Evolutionary conservation across 2,113 vertebrate genomes (phyloP).

Genomic region (Corythaixoides concolor): DNA sequence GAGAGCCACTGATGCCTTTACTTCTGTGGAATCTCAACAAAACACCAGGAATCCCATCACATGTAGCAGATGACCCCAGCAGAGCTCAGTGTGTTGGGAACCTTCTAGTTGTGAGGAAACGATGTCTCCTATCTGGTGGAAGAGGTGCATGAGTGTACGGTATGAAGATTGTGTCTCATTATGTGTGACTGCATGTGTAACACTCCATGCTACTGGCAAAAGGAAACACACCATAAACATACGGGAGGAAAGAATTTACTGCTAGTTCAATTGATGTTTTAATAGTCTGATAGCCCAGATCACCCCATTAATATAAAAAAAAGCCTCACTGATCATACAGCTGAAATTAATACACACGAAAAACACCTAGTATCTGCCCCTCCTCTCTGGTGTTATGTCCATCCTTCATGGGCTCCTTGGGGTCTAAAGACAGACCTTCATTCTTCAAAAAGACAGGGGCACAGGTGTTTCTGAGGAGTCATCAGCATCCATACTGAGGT

Average conservation of each 20-base stretch:
- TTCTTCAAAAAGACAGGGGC: not conserved
- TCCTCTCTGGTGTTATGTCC: not conserved
- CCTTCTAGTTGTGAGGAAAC: not conserved
- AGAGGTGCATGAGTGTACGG: not conserved
- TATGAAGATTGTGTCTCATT: not conserved
- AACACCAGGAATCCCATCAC: not conserved
- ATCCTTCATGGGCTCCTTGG: not conserved
- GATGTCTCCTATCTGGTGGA: not conserved
- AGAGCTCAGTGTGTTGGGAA: not conserved
- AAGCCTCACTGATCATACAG: fast-evolving
- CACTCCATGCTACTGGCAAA: not conserved
- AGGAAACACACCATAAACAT: not conserved
- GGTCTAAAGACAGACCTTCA: not conserved
- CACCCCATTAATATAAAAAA: not conserved
- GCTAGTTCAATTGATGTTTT: not conserved
- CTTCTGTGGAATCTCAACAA: not conserved
- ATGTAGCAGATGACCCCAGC: not conserved
- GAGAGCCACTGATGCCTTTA: not conserved
- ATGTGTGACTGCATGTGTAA: not conserved
- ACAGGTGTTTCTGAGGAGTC: not conserved
- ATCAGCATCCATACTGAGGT: not conserved
- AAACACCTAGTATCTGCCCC: not conserved
- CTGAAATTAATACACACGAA: not conserved
- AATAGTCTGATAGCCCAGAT: not conserved
- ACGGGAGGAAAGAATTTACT: not conserved